Percentiles rank a stretch among this genome's conserved stretches.
Conservation (phyloP, 2,888 invertebrate species). For the Zaprionus obscuricornis region DNA sequence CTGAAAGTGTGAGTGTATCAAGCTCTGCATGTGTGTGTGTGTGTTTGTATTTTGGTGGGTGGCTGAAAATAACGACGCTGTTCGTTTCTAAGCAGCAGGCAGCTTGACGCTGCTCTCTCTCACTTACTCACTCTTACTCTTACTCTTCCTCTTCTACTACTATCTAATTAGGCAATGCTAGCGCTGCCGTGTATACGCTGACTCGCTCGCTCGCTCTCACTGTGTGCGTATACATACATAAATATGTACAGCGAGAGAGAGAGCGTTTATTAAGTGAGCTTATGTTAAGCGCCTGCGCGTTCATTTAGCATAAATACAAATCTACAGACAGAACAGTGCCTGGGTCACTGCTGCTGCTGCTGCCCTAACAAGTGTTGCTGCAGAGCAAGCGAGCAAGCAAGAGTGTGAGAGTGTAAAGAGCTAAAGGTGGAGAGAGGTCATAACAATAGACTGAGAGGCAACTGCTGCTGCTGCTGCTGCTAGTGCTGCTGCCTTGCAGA, state of each 20-base stretch:
- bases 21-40: conserved; percentile 1
- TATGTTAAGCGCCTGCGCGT: conserved; percentile 44
- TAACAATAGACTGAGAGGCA: conserved; percentile 7
- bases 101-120: not conserved
- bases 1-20: too few relatives aligned
- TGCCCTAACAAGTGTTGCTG: conserved; percentile 15
- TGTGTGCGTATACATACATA: conserved; percentile 66
- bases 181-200: too few relatives aligned
- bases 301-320: conserved; percentile 45
- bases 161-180: conserved; percentile 39
- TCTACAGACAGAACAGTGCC: conserved; percentile 31
- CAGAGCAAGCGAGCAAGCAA: conserved; percentile 7
- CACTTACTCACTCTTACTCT: too few relatives aligned
- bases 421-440: conserved; percentile 18
- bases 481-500: conserved; percentile 56
- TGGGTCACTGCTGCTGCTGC: conserved; percentile 38
- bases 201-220: conserved; percentile 6
- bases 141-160: conserved; percentile 2
- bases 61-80: conserved; percentile 29
- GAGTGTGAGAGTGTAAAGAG: too few relatives aligned
- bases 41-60: conserved; percentile 29
- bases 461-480: conserved; percentile 14
- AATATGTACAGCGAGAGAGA: conserved; percentile 40
- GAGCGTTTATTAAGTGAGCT: too few relatives aligned
- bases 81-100: conserved; percentile 30